Conservation (phyloP, 1,140 invertebrate species). For the Drosophila lowei region DNA sequence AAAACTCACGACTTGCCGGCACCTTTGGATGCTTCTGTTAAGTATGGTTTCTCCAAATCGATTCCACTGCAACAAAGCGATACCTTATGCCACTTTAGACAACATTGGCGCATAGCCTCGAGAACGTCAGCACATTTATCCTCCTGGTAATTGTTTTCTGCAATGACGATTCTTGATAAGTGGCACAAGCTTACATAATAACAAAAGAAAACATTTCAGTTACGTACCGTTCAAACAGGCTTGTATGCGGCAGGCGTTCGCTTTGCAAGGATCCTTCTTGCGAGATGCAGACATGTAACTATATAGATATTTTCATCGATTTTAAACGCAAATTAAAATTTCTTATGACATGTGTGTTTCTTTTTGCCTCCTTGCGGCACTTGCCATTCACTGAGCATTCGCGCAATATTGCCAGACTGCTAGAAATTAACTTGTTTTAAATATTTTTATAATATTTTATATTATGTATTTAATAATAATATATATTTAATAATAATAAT, state of each 20-base stretch:
- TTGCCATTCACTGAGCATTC: no score
- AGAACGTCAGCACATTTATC: slow-evolving; percentile 85
- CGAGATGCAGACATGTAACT: slow-evolving; percentile 59
- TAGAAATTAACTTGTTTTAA: no score
- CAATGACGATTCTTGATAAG: slow-evolving; percentile 44
- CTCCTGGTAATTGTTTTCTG: slow-evolving; percentile 89
- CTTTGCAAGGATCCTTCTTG: slow-evolving; percentile 90
- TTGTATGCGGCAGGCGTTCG: slow-evolving; percentile 89
- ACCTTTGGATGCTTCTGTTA: slow-evolving; percentile 29
- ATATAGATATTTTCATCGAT: not conserved
- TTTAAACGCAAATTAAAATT: not conserved
- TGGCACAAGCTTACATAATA: slow-evolving; percentile 12
- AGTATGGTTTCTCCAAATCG: slow-evolving; percentile 84
- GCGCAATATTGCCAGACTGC: no score
- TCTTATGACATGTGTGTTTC: no score
- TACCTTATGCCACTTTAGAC: slow-evolving; percentile 85
- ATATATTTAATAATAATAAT: no score
- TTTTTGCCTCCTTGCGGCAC: no score
- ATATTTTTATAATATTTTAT: no score
- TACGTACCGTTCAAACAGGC: slow-evolving; percentile 88
- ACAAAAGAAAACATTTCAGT: slow-evolving; percentile 1
- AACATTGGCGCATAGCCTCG: slow-evolving; percentile 87
- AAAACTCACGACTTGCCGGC: slow-evolving; percentile 43
- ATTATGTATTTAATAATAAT: no score
- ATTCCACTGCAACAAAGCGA: slow-evolving; percentile 88